Conservation (phyloP, 2,888 invertebrate species). For the Pteria penguin region DNA sequence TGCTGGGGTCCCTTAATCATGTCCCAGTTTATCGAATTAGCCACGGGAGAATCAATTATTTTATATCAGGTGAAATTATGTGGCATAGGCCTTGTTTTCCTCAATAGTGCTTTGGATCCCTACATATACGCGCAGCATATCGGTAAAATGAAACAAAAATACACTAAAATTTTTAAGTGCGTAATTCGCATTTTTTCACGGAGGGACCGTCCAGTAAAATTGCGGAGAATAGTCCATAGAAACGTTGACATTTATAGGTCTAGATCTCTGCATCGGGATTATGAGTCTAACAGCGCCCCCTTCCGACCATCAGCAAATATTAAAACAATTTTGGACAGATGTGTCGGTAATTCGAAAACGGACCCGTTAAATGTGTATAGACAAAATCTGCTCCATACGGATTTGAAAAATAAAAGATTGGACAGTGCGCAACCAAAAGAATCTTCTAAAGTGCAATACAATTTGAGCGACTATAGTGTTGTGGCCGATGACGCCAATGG, state of each 20-base stretch:
- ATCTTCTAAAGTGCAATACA: background rate
- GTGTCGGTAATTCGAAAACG: background rate
- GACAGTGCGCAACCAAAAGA: background rate
- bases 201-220: background rate
- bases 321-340: slow-evolving; percentile 16
- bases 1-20: slow-evolving; percentile 71
- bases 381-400: slow-evolving; percentile 13
- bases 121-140: slow-evolving; percentile 70
- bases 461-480: background rate
- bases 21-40: slow-evolving; percentile 65
- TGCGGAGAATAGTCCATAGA: background rate
- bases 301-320: background rate
- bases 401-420: background rate
- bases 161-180: slow-evolving; percentile 35
- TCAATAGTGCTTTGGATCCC: slow-evolving; percentile 71
- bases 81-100: slow-evolving; percentile 71
- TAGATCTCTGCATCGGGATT: background rate
- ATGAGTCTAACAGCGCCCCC: background rate
- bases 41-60: slow-evolving; percentile 68
- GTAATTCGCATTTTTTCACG: slow-evolving; percentile 20
- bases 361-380: slow-evolving; percentile 10
- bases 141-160: slow-evolving; percentile 60
- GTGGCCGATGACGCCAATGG: slow-evolving; percentile 19
- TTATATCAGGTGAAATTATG: slow-evolving; percentile 72
- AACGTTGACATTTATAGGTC: background rate